A percentile compares a stretch with the other conserved stretches of the same genome.
Conservation (phyloP, 2,113 vertebrate species). For the Bostrychus sinensis region DNA sequence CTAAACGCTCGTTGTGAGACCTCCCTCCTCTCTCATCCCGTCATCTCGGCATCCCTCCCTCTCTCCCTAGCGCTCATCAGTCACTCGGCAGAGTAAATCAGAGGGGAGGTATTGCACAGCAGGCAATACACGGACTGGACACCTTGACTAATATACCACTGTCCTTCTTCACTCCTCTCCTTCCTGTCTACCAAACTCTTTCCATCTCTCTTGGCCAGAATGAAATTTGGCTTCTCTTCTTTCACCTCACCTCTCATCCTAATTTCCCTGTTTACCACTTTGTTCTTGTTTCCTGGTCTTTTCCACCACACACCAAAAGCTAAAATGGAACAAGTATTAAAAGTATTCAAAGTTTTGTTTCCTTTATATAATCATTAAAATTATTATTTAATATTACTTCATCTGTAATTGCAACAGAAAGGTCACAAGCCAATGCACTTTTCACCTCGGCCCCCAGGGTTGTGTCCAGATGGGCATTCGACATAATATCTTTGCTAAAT, state of each 20-base stretch:
- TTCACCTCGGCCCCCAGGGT: no score
- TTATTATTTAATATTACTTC: no score
- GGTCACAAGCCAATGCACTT: no score
- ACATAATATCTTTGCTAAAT: no score
- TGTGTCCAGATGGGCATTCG: no score
- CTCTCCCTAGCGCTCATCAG: slow-evolving; percentile 67
- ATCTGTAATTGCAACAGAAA: no score
- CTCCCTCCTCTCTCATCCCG: slow-evolving; percentile 73
- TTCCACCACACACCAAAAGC: slow-evolving; percentile 7
- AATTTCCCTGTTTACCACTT: slow-evolving; percentile 24
- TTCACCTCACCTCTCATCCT: slow-evolving; percentile 12
- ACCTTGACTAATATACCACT: slow-evolving; percentile 76
- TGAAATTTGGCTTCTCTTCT: slow-evolving; percentile 52
- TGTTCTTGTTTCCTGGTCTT: slow-evolving; percentile 9
- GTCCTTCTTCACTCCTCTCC: slow-evolving; percentile 60
- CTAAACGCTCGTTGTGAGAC: slow-evolving; percentile 76
- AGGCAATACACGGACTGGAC: slow-evolving; percentile 78
- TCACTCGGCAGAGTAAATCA: slow-evolving; percentile 79
- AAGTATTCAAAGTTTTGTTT: no score
- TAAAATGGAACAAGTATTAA: neutral
- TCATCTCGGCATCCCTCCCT: slow-evolving; percentile 63
- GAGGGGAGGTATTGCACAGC: slow-evolving; percentile 78
- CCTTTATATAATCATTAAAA: no score
- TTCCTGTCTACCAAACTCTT: slow-evolving; percentile 51
- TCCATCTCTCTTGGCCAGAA: slow-evolving; percentile 46